These are phyloP conservation scores for Martes martes DNA, from an alignment of 2,113 vertebrate genomes.

Conservation along the genomic window DNA sequence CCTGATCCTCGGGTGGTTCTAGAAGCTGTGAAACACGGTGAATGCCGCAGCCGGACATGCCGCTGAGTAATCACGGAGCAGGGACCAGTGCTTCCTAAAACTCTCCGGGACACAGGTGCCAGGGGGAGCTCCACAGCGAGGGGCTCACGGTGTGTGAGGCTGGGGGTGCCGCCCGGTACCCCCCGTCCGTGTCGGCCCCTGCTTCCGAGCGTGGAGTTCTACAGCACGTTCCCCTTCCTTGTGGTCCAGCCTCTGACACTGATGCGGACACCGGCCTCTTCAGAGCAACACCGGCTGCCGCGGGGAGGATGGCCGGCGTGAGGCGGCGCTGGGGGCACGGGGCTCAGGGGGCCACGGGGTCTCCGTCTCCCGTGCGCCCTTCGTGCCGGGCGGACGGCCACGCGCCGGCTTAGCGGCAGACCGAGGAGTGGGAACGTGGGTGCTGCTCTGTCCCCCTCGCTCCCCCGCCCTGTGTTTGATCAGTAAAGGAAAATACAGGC, in stretches of 20 bases:
- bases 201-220: background rate
- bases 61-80: accelerated
- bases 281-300: accelerated
- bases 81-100: background rate
- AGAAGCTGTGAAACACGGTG: background rate
- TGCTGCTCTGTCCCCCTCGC: background rate
- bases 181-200: too few relatives aligned
- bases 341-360: accelerated
- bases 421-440: background rate
- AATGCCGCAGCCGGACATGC: background rate
- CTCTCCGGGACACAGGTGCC: accelerated
- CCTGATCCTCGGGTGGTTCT: accelerated
- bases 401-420: accelerated
- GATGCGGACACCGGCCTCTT: background rate
- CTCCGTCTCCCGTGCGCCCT: accelerated
- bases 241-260: background rate
- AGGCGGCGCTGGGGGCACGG: too few relatives aligned
- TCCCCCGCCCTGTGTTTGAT: too few relatives aligned
- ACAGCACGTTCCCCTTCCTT: accelerated
- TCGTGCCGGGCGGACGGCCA: accelerated
- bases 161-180: accelerated
- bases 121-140: too few relatives aligned
- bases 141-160: accelerated
- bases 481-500: background rate
- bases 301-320: accelerated